Percentiles rank a stretch among this genome's conserved stretches.
Evolutionary conservation across 2,113 vertebrate species (phyloP).

Genomic region (Plotosus lineatus): DNA sequence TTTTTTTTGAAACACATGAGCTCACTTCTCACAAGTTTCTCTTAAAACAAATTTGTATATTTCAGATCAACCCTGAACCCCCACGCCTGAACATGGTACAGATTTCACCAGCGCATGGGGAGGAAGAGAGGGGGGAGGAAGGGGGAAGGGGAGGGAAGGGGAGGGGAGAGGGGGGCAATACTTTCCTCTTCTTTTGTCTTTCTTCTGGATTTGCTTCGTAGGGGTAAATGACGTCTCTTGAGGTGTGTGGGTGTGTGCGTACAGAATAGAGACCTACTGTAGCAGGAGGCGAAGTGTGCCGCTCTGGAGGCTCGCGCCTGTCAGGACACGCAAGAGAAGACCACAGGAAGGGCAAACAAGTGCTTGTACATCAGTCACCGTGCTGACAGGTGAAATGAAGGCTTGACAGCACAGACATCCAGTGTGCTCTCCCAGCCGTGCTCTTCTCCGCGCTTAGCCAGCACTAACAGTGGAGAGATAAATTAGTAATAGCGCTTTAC

Average conservation of each 20-base stretch:
- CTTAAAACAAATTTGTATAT: not conserved
- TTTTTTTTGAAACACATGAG: not conserved
- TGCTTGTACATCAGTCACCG: slow-evolving; percentile 83
- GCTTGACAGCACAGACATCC: slow-evolving; percentile 82
- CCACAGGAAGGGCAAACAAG: slow-evolving; percentile 83
- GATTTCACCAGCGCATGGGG: not conserved
- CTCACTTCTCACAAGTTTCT: not conserved
- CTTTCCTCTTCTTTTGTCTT: slow-evolving; percentile 36
- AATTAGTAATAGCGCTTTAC: slow-evolving; percentile 85
- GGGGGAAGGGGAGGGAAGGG: too few relatives aligned
- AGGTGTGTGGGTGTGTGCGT: slow-evolving; percentile 50
- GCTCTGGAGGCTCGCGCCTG: slow-evolving; percentile 72
- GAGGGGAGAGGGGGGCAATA: too few relatives aligned
- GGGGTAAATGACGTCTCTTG: slow-evolving; percentile 67
- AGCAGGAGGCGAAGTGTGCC: slow-evolving; percentile 21
- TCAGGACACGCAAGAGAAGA: slow-evolving; percentile 78
- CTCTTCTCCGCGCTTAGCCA: slow-evolving; percentile 69
- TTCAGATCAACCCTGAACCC: not conserved
- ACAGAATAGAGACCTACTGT: slow-evolving; percentile 52
- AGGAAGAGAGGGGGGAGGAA: too few relatives aligned
- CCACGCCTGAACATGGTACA: not conserved
- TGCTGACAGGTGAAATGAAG: slow-evolving; percentile 85
- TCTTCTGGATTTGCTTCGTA: slow-evolving; percentile 51
- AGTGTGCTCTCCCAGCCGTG: slow-evolving; percentile 70
- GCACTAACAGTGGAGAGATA: slow-evolving; percentile 83